Conservation (phyloP, 2,113 vertebrate species). For the Andinoacara biseriatus region DNA sequence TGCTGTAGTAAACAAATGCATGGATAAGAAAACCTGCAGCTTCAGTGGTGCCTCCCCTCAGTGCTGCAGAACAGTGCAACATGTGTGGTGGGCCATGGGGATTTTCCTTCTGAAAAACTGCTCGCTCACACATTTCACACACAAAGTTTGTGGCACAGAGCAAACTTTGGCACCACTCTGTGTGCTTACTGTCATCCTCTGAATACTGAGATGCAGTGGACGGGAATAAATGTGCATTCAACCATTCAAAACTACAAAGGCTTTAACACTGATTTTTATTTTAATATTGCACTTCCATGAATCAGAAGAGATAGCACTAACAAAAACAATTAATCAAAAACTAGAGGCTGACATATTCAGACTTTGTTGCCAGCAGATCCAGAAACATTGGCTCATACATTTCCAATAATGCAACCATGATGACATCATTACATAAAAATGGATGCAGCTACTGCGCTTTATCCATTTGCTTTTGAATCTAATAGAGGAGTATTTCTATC, state of each 20-base stretch:
- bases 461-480: neutral
- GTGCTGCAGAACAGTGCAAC: neutral
- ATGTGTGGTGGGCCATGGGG: neutral
- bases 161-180: neutral
- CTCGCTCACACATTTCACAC: neutral
- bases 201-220: rapidly evolving
- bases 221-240: rapidly evolving
- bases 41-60: neutral
- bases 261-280: neutral
- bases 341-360: neutral
- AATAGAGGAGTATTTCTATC: neutral
- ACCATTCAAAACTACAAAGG: neutral
- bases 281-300: neutral
- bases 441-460: rapidly evolving
- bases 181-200: neutral
- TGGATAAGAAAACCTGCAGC: neutral
- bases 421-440: neutral
- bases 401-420: neutral
- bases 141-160: neutral
- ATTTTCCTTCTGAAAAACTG: neutral
- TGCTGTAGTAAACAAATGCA: too few relatives aligned
- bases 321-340: too few relatives aligned
- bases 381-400: neutral
- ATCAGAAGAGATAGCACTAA: neutral
- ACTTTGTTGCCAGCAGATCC: neutral